Conservation (phyloP, 2,888 invertebrate genomes). For the Gibbula magus region DNA sequence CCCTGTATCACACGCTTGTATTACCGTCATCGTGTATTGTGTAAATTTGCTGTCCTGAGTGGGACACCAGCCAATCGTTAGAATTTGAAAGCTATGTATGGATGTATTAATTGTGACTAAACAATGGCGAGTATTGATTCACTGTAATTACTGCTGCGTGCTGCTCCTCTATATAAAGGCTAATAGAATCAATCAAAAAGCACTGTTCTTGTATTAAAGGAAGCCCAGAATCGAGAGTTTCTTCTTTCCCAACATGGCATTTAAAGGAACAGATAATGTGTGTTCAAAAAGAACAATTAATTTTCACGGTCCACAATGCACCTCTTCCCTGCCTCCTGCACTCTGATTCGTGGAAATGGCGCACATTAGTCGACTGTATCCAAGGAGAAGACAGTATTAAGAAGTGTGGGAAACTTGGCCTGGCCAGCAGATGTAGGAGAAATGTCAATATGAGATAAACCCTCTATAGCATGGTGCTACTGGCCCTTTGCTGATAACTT, state of each 20-base stretch:
- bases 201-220: neutral
- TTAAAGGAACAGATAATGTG: neutral
- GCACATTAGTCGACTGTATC: conserved; percentile 11
- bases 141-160: conserved; percentile 22
- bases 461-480: conserved; percentile 22
- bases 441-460: conserved; percentile 44
- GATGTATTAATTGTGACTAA: conserved; percentile 10
- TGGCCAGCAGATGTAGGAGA: conserved; percentile 39
- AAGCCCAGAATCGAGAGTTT: neutral
- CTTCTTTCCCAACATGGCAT: neutral
- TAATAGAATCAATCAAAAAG: conserved; percentile 15
- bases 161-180: neutral
- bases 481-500: conserved; percentile 39
- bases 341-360: neutral
- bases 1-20: neutral
- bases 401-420: conserved; percentile 46
- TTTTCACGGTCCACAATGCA: neutral
- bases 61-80: neutral
- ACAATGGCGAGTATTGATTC: conserved; percentile 21
- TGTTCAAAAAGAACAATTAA: neutral
- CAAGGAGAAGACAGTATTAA: conserved; percentile 16
- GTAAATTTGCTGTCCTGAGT: conserved; percentile 1
- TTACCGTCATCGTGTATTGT: neutral
- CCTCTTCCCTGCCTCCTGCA: neutral
- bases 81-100: conserved; percentile 11